Evolutionary conservation across 2,888 invertebrate genomes (phyloP), one percentile per base, ranked within the genome.

Genomic region (Cataglyphis altisquamis): DNA sequence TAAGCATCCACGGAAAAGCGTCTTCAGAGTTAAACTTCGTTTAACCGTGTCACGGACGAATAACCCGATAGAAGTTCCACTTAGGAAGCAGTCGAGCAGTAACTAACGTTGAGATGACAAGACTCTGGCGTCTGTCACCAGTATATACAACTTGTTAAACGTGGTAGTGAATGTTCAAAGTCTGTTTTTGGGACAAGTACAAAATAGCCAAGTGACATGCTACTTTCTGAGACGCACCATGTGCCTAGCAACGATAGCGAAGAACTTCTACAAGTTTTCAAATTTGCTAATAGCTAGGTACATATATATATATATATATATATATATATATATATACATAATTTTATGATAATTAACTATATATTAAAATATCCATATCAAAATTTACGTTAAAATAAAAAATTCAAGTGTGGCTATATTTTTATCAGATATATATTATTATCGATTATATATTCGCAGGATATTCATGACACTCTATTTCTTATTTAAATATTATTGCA

Each of bases 131-230:
- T 60, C 60, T 36, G 57, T 70, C 72, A 36, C 41, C 15, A 25
- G 52, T 72, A 60, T 39, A 39, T 39, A n/a, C 75, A 78, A 78
- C 57, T 78, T 78, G 78, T 55, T 78, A 72, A 77, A 72, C 60
- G 18, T 12, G 12, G 21, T 66, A 77, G 52, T 18, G 70, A 72
- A 45, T 45, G 72, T 55, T 70, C 78, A 68, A 78, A 78, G 78
- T 78, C 78, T 36, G 41, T 60, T 78, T 70, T 60, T 36, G 32
- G 9, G 9, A 60, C 55, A 21, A 18, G 70, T 32, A 70, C 45
- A 25, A 70, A 80, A 72, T 60, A 25, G 32, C n/a, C 60, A 70
- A 60, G 60, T 70, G 57, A 60, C 78, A 60, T 4, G 78, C 41
- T 29, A 60, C 45, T 70, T 72, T 60, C 39, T 12, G 21, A 60